Percentiles rank a stretch among this genome's conserved stretches.
Conservation (phyloP, 2,113 vertebrate species). For the Porphyrio hochstetteri region DNA sequence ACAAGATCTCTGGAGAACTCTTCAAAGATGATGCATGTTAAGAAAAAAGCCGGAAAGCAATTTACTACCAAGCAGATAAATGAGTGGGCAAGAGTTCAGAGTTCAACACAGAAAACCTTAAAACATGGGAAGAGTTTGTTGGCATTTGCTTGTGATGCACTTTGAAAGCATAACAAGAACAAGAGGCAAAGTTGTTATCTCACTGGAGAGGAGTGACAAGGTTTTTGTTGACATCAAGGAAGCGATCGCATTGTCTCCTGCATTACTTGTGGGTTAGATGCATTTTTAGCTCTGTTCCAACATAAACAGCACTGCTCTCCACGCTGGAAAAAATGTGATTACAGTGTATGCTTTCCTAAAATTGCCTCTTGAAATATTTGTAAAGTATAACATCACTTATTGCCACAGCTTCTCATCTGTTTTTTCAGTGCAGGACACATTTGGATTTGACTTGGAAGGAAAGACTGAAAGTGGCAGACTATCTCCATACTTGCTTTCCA, state of each 20-base stretch:
- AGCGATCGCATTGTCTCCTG: background rate
- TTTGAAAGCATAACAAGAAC: background rate
- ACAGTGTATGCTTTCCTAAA: background rate
- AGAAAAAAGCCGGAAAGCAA: conserved; percentile 36
- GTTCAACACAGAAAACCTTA: background rate
- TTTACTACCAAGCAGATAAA: background rate
- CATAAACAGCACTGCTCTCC: background rate
- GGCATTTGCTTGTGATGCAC: background rate
- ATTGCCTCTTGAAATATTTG: background rate
- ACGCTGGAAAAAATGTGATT: background rate
- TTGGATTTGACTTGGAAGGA: background rate
- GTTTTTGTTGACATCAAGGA: background rate
- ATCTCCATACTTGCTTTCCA: background rate
- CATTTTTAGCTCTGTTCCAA: background rate
- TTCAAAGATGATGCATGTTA: conserved; percentile 44
- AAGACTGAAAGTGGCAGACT: background rate
- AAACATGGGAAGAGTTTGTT: background rate
- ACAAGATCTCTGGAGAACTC: conserved; percentile 73
- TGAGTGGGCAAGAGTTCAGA: background rate
- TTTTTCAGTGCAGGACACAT: background rate
- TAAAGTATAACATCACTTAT: background rate
- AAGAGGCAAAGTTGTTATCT: background rate
- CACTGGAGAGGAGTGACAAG: background rate
- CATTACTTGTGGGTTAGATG: background rate
- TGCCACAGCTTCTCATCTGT: background rate